Evolutionary conservation across 1,140 invertebrate species (phyloP).

Genomic region (Heliconius hewitsoni): DNA sequence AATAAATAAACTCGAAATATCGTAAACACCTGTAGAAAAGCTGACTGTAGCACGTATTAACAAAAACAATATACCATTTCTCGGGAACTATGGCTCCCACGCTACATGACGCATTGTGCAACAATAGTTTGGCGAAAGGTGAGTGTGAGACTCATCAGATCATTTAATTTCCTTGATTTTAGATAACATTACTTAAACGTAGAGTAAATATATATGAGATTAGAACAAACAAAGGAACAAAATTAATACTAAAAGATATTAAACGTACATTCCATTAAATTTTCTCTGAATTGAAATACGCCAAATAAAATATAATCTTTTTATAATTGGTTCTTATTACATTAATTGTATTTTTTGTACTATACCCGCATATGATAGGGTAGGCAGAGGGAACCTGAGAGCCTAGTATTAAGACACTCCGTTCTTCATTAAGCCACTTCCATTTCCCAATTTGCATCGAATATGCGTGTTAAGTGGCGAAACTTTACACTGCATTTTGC

Average conservation of each 20-base stretch:
- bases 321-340: no score
- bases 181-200: slow-evolving; percentile 12
- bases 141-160: slow-evolving; percentile 31
- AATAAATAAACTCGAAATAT: neutral
- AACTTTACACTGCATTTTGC: no score
- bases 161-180: slow-evolving; percentile 37
- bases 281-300: no score
- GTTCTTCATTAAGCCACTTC: no score
- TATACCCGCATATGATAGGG: no score
- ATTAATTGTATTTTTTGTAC: neutral
- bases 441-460: no score
- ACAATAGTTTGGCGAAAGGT: slow-evolving; percentile 48
- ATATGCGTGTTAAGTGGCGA: no score
- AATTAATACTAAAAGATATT: neutral
- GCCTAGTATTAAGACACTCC: no score
- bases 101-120: slow-evolving; percentile 37
- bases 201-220: neutral
- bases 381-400: no score
- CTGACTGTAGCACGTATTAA: neutral
- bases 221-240: neutral
- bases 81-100: slow-evolving; percentile 41
- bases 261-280: no score
- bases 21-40: neutral
- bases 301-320: no score
- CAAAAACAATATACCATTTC: slow-evolving; percentile 42